phyloP scores from a whole-genome alignment of 2,113 vertebrate genomes.

The Theristicus caerulescens region DNA sequence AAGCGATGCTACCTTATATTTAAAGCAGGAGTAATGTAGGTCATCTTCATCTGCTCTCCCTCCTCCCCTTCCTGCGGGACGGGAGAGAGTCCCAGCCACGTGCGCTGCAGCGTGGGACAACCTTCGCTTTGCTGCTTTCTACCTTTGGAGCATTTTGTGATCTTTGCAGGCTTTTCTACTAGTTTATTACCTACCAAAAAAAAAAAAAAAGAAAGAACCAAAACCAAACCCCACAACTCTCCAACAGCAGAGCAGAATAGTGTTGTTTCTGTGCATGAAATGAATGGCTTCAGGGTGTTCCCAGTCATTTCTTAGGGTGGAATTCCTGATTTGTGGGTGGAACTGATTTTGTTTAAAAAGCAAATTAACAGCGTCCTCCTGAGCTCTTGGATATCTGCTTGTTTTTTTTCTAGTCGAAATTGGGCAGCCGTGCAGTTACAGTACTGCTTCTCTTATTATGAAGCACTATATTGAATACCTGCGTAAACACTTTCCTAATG shows the following conservation, averaged over 20 bases:
- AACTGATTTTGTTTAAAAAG: not conserved
- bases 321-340: not conserved
- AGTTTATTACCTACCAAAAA: not conserved
- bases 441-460: not conserved
- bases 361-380: not conserved
- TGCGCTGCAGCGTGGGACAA: not conserved
- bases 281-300: not conserved
- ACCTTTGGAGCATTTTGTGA: not conserved
- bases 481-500: not conserved
- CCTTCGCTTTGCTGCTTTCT: fast-evolving
- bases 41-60: not conserved
- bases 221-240: too few species aligned
- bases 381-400: not conserved
- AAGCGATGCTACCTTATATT: not conserved
- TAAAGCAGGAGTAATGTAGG: not conserved
- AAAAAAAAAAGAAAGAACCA: not conserved
- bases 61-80: not conserved
- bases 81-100: fast-evolving
- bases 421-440: not conserved
- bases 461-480: too few species aligned
- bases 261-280: not conserved
- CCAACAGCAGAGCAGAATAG: not conserved
- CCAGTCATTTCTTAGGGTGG: not conserved
- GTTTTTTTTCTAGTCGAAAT: not conserved
- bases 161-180: not conserved